phyloP scores from a whole-genome alignment of 2,113 vertebrate genomes.

The Patagioenas fasciata region DNA sequence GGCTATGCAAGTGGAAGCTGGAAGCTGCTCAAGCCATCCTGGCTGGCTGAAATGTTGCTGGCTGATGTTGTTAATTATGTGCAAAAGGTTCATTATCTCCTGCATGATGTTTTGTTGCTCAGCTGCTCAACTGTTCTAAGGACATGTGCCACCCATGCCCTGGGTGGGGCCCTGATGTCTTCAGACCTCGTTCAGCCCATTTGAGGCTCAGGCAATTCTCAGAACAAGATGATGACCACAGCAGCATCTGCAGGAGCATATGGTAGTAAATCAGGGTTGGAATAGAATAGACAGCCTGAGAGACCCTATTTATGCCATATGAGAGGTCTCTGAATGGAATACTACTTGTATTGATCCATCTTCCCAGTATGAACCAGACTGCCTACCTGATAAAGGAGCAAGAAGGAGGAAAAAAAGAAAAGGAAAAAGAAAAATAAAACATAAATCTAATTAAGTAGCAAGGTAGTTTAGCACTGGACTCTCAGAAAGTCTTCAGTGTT shows the following conservation, averaged over 20 bases:
- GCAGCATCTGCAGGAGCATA: neutral
- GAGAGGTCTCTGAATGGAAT: neutral
- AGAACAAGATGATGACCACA: neutral
- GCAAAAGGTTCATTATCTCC: neutral
- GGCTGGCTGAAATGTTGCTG: neutral
- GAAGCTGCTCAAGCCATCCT: neutral
- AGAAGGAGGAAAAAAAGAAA: neutral
- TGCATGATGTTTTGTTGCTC: neutral
- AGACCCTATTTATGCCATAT: neutral
- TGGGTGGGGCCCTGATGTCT: neutral
- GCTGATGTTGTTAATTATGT: neutral
- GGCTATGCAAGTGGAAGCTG: neutral
- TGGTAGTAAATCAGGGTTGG: neutral
- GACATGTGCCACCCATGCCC: neutral
- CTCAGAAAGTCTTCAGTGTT: neutral
- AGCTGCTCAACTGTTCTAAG: neutral
- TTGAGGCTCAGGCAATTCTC: neutral
- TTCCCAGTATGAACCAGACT: neutral
- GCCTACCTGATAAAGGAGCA: neutral
- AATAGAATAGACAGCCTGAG: neutral
- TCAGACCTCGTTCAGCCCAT: neutral
- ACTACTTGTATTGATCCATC: neutral
- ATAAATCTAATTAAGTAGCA: neutral
- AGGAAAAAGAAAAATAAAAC: neutral
- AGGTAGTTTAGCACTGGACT: neutral